Base-by-base conservation (phyloP, 2,888 invertebrate species). In the Erebia epiphron region DNA sequence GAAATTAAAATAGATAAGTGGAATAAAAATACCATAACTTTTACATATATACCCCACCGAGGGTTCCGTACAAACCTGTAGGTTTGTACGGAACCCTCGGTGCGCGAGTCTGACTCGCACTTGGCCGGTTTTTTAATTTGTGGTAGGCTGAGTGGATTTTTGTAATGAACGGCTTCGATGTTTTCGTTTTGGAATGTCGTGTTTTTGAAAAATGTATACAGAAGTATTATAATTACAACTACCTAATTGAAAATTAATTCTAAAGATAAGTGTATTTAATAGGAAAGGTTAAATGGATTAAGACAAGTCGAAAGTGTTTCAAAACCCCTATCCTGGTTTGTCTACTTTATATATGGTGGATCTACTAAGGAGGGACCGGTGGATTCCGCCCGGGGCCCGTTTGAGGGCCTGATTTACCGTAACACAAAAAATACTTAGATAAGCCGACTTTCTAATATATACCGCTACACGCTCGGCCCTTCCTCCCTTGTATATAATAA, bases 381-480 rank as follows among this genome's bases (percentile, higher is more conserved):
- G 58, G 58, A 58, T 49, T 66, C 74, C 70, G 76, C 76, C 79
- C 73, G 79, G 78, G 82, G 82, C 80, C 80, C 79, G 78, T 79
- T 79, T 72, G 78, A 76, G 80, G 81, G 81, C 77, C 84, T 83
- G 90, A 88, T 89, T 88, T 89, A 90, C 89, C 89, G 89, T 89
- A 88, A 88, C 86, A 90, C 87, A 91, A 92, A 92, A 91, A 91
- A 90, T 86, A 83, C 84, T 87, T 80, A 87, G 91, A 91, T 91
- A 92, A 90, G 87, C 89, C 90, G 87, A 88, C 92, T 91, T 91
- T 92, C 91, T 92, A 92, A 91, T 91, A 91, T 86, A 90, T 86
- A 85, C 86, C 82, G 82, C 86, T 83, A 86, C 84, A 87, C 83
- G 82, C 83, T 79, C 86, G 84, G 83, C 80, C 86, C 87, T 86